Evolutionary conservation across 1,140 invertebrate genomes (phyloP), one percentile per base, ranked within the genome.

Genomic region (Andricus grossulariae): DNA sequence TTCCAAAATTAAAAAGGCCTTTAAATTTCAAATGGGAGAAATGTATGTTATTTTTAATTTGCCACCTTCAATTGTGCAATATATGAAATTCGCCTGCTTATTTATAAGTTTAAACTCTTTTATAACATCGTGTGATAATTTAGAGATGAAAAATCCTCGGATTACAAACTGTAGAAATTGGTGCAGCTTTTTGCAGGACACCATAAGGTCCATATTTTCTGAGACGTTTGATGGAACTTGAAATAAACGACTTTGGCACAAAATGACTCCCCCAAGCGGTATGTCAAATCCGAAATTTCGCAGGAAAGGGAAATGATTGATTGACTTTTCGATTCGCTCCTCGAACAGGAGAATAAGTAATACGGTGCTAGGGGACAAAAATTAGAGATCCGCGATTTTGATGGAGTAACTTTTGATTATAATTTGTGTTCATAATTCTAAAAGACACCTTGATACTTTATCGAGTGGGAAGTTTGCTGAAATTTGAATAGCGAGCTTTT

Each of bases 221-320:
- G 7, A 45, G 39, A 45, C 2, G 21, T 85, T 87, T 85, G 81
- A 84, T 82, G 78, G 74, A 76, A 84, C 81, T 86, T 82, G 50
- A 82, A 84, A 84, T 83, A 86, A 84, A 86, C 80, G 84, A 86
- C 78, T 73, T 50, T 51, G 2, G 50, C 54, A 39, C 51, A 72
- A 72, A 66, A 45, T 54, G 54, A 52, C 32, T 82, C 74, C 78
- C 80, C 75, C 55, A 74, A 50, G 75, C 76, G 75, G 60, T 57
- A 75, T 75, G 84, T 85, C 84, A 85, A 74, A 78, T 85, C 77
- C 74, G 80, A 77, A 79, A 75, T n/a, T 50, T 78, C 80, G 72
- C 50, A 32, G 75, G 75, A 79, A 78, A 82, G 79, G 78, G 80
- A 72, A 80, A 85, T 88, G 86, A 88, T 83, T 76, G 83, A 86